Base-by-base conservation (phyloP, 2,797 vertebrate species). In the Periophthalmus magnuspinnatus region DNA sequence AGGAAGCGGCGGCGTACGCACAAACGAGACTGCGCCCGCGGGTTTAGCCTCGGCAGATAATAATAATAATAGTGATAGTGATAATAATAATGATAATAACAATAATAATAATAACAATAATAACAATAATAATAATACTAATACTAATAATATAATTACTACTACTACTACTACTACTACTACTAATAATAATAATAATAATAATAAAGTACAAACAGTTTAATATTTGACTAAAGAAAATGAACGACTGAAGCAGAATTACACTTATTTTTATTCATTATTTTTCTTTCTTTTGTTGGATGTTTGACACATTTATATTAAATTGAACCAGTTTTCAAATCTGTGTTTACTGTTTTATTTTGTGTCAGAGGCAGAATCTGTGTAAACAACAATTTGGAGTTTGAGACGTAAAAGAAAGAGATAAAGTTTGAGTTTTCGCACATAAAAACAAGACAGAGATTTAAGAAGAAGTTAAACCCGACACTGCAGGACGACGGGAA, bases 21-120 rank as follows among this genome's bases (percentile, higher is more conserved):
- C 28, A 11, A 67, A 50, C 64, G 62, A 58, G 72, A 76, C 71
- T 47, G 55, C 79, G 85, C 78, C 84, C 78, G 79, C 71, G 68
- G 86, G 83, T 89, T 81, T 5, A 77, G 70, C 67, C 81, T 74
- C 72, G 34, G 70, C 61, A n/a, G n/a, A n/a, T n/a, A 5, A n/a
- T 2, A 19, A 6, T 57, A 14, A 57, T 24, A 22, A 55, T 55
- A 55, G n/a, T n/a, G n/a, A n/a, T n/a, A n/a, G n/a, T n/a, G n/a
- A 10, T 22, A n/a, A n/a, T n/a, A n/a, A n/a, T n/a, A n/a, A 52
- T n/a, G n/a, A n/a, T n/a, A n/a, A n/a, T n/a, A n/a, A n/a, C n/a
- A 5, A n/a, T 2, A 19, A 6, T 57, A 14, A 57, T 24, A 22
- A 55, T 55, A 55, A 10, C 22, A n/a, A n/a, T n/a, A n/a, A n/a